phyloP scores from a whole-genome alignment of 1,140 invertebrate species.

The Drosophila trapezifrons region DNA sequence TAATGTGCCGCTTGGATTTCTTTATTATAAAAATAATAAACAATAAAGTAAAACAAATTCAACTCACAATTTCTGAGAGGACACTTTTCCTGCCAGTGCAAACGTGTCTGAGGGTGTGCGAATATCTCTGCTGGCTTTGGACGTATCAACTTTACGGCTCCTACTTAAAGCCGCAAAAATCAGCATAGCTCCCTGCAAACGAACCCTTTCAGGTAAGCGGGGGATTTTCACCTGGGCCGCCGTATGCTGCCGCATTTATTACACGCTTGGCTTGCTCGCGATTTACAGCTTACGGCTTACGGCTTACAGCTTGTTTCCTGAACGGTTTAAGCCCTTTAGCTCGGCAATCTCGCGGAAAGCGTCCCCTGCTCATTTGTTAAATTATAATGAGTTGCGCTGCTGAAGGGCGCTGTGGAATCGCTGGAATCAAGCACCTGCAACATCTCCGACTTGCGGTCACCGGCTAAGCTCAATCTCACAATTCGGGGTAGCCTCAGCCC shows the following conservation, averaged over 20 bases:
- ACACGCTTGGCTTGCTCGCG: conserved; percentile 47
- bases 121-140: conserved; percentile 28
- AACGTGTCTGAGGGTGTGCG: conserved; percentile 1
- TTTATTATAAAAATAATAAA: no score
- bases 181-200: conserved; percentile 56
- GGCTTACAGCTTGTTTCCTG: conserved; percentile 67
- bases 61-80: background rate
- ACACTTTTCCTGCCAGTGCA: background rate
- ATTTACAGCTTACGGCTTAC: conserved; percentile 49
- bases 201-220: conserved; percentile 31
- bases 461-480: conserved; percentile 16
- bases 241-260: conserved; percentile 65
- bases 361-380: conserved; percentile 64
- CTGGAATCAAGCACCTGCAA: conserved; percentile 30
- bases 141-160: conserved; percentile 47
- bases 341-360: conserved; percentile 52
- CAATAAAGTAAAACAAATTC: no score
- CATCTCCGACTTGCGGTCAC: conserved; percentile 29
- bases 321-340: conserved; percentile 71
- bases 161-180: conserved; percentile 74
- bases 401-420: conserved; percentile 3
- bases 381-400: conserved; percentile 58
- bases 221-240: conserved; percentile 51
- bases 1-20: background rate
- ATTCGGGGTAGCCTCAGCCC: no score